Percentiles rank a stretch among this genome's conserved stretches.
Conservation (phyloP, 2,888 invertebrate species). For the Eudasyphora cyanicolor region DNA sequence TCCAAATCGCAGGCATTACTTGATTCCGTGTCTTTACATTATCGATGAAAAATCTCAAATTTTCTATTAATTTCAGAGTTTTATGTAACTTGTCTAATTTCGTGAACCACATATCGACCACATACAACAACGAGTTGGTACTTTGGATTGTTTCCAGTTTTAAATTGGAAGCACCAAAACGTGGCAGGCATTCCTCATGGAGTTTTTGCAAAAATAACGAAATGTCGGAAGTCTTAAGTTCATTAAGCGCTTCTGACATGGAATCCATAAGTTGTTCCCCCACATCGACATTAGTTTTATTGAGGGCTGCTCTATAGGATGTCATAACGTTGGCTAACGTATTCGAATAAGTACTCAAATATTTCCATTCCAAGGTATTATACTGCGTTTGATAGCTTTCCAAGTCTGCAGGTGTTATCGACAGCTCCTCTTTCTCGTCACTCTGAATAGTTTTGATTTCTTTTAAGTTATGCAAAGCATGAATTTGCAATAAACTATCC, state of each 20-base stretch:
- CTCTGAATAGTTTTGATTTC: constrained; percentile 77
- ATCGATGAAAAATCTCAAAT: constrained; percentile 69
- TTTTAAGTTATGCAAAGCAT: constrained; percentile 85
- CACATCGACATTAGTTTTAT: constrained; percentile 39
- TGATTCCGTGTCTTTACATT: constrained; percentile 70
- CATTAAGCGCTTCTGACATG: constrained; percentile 67
- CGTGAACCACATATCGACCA: constrained; percentile 73
- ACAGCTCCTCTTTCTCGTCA: not conserved
- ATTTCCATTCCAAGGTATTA: constrained; percentile 82
- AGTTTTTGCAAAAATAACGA: constrained; percentile 71
- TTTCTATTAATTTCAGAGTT: constrained; percentile 66
- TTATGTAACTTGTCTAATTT: constrained; percentile 64
- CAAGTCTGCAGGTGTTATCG: constrained; percentile 7
- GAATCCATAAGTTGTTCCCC: constrained; percentile 55
- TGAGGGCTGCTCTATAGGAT: constrained; percentile 62
- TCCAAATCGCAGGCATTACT: constrained; percentile 62
- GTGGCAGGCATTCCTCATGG: constrained; percentile 69
- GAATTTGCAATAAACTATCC: constrained; percentile 85
- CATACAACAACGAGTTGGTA: constrained; percentile 67
- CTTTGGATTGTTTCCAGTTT: constrained; percentile 66
- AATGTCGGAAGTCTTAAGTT: constrained; percentile 43
- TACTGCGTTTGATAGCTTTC: constrained; percentile 77
- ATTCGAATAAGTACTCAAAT: constrained; percentile 78
- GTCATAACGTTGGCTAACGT: constrained; percentile 69
- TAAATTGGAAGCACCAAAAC: constrained; percentile 54